These are phyloP conservation scores for Meghimatium bilineatum DNA, from an alignment of 2,888 invertebrate species.

Conservation along the genomic window DNA sequence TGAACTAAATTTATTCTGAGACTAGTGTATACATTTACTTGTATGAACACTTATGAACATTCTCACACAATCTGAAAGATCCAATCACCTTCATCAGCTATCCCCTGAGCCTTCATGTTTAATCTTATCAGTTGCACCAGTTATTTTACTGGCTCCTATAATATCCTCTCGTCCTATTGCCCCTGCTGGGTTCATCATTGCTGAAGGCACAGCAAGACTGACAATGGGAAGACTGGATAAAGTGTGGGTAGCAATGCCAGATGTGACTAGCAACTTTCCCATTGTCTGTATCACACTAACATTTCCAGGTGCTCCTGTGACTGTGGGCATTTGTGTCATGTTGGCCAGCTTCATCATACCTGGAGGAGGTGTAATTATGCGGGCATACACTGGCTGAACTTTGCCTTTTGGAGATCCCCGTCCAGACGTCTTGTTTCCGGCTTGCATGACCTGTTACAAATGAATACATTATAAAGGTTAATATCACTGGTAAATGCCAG, in stretches of 20 bases:
- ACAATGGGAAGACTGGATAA: constrained; percentile 36
- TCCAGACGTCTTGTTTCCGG: constrained; percentile 57
- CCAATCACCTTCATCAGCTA: neutral
- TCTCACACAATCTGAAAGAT: neutral
- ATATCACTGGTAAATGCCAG: neutral
- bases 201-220: constrained; percentile 35
- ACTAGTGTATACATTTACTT: no score
- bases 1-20: no score
- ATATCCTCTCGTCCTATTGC: neutral
- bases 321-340: constrained; percentile 57
- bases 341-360: constrained; percentile 66
- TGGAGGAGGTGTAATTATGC: constrained; percentile 72
- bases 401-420: constrained; percentile 66
- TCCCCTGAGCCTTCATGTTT: constrained; percentile 34
- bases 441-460: constrained; percentile 58
- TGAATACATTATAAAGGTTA: constrained; percentile 52
- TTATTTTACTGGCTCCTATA: neutral
- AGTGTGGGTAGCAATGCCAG: constrained; percentile 39
- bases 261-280: constrained; percentile 47
- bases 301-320: constrained; percentile 30
- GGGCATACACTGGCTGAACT: constrained; percentile 72
- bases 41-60: no score
- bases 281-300: constrained; percentile 52
- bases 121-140: neutral
- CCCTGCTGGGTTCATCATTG: constrained; percentile 18